Evolutionary conservation across 2,797 vertebrate genomes (phyloP).

Genomic region (Danio albolineatus): DNA sequence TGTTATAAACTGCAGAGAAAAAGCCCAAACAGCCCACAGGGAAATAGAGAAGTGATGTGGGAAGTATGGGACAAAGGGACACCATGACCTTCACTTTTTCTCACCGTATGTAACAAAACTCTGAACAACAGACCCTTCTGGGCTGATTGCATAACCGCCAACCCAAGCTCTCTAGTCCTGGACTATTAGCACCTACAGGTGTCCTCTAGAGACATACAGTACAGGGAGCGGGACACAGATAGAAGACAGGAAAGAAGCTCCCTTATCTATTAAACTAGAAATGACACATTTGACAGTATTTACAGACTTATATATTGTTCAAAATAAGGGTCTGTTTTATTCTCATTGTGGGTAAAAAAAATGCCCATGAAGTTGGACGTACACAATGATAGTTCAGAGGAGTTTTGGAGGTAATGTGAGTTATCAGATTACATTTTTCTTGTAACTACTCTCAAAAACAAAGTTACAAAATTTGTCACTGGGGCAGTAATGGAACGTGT

Average conservation of each 20-base stretch:
- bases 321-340: too few relatives aligned
- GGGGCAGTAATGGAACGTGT: too few relatives aligned
- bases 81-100: conserved; percentile 48
- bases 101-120: conserved; percentile 23
- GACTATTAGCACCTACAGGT: conserved; percentile 7
- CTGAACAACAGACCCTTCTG: conserved; percentile 3
- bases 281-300: not conserved
- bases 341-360: too few relatives aligned
- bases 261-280: not conserved
- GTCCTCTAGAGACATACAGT: not conserved
- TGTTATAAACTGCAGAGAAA: conserved; percentile 12
- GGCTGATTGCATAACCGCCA: conserved; percentile 24
- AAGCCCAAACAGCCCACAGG: conserved; percentile 39
- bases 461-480: too few relatives aligned
- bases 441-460: too few relatives aligned
- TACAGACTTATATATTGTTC: too few relatives aligned
- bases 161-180: not conserved
- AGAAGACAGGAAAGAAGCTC: not conserved
- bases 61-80: conserved; percentile 46
- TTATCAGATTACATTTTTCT: too few relatives aligned
- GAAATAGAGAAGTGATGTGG: conserved; percentile 43
- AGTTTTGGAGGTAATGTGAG: too few relatives aligned
- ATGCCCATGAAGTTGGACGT: too few relatives aligned
- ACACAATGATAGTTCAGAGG: too few relatives aligned
- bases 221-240: not conserved